A percentile compares a stretch with the other conserved stretches of the same genome.
phyloP scores from a whole-genome alignment of 2,113 vertebrate genomes.

The Oceanites oceanicus region DNA sequence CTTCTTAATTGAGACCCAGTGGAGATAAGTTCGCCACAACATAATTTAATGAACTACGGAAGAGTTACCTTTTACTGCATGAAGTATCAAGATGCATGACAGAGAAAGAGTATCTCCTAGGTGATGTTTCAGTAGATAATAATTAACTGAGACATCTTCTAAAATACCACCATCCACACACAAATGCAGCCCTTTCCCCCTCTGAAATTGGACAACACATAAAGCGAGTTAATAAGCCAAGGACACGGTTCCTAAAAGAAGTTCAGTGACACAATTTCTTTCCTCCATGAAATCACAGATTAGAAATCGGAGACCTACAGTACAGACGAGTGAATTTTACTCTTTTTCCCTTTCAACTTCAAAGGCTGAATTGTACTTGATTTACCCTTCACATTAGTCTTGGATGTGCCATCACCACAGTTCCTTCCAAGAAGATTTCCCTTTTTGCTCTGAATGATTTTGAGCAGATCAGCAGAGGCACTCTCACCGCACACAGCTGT shows the following conservation, averaged over 20 bases:
- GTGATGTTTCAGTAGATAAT: conserved; percentile 4
- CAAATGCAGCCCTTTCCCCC: not conserved
- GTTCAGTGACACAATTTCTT: not conserved
- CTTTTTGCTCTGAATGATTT: not conserved
- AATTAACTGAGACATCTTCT: conserved; percentile 39
- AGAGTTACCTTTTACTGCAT: conserved; percentile 23
- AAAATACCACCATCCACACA: conserved; percentile 36
- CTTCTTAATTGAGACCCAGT: conserved; percentile 51
- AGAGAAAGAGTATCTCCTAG: conserved; percentile 21
- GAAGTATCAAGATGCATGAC: conserved; percentile 21
- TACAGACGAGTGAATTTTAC: not conserved
- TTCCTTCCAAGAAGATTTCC: not conserved
- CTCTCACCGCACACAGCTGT: not conserved
- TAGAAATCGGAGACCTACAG: not conserved
- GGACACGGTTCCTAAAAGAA: not conserved
- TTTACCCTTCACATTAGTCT: not conserved
- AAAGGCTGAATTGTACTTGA: not conserved
- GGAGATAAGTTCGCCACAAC: conserved; percentile 33
- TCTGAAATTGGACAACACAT: not conserved
- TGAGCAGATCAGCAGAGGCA: not conserved
- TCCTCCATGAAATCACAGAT: not conserved
- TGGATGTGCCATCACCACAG: not conserved
- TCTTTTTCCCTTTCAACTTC: not conserved
- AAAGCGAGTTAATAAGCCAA: not conserved
- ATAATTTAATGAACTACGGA: conserved; percentile 1